A percentile compares a stretch with the other conserved stretches of the same genome.
Conservation (phyloP, 2,113 vertebrate species). For the Aegithalos caudatus region DNA sequence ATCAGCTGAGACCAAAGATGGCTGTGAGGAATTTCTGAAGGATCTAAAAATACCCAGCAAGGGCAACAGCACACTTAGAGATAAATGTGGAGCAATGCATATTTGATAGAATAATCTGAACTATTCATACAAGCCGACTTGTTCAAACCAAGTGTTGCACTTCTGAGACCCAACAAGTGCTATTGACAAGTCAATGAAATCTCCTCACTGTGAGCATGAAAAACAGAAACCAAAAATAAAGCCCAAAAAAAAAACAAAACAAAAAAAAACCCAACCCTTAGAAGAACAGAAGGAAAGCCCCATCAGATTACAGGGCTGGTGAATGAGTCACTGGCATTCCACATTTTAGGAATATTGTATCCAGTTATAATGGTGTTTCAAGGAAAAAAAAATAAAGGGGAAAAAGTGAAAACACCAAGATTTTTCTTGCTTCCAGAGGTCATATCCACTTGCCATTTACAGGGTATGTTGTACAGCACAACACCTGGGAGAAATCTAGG, state of each 20-base stretch:
- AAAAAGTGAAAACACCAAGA: neutral
- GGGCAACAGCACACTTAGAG: slow-evolving; percentile 36
- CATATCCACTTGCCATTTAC: rapidly evolving
- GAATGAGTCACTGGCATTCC: neutral
- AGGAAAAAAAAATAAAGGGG: neutral
- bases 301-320: neutral
- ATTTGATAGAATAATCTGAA: slow-evolving; percentile 57
- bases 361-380: neutral
- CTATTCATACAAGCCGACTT: slow-evolving; percentile 28
- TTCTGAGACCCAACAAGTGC: neutral
- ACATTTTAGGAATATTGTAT: neutral
- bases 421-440: neutral
- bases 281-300: slow-evolving; percentile 20
- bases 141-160: slow-evolving; percentile 34
- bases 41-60: slow-evolving; percentile 60
- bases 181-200: slow-evolving; percentile 31
- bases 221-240: neutral
- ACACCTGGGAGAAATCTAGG: neutral
- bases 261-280: neutral
- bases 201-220: neutral
- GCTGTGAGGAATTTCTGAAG: slow-evolving; percentile 45
- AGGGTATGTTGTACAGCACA: neutral
- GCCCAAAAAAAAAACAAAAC: neutral
- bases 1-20: slow-evolving; percentile 19
- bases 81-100: slow-evolving; percentile 33